Evolutionary conservation across 1,140 invertebrate genomes (phyloP).

Genomic region (Camponotus floridanus): DNA sequence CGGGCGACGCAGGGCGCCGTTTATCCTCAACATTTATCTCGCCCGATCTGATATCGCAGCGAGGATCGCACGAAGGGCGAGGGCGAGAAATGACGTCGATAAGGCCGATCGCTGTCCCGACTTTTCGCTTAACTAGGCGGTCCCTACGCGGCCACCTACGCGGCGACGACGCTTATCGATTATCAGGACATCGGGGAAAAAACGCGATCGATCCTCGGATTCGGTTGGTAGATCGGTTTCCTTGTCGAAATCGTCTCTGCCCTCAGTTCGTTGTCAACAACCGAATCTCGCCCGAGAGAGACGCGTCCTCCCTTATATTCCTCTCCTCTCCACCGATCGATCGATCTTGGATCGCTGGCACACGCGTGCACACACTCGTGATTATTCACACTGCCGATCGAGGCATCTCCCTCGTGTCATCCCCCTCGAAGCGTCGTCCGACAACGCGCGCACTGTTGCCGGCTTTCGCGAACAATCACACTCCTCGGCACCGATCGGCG

Average conservation of each 20-base stretch:
- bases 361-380: constrained; percentile 7
- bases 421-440: constrained; percentile 18
- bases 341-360: constrained; percentile 14
- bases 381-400: constrained; percentile 40
- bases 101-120: constrained; percentile 70
- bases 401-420: constrained; percentile 15
- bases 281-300: not conserved
- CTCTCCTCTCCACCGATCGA: not conserved
- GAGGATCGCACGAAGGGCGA: constrained; percentile 45
- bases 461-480: constrained; percentile 27
- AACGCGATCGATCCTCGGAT: constrained; percentile 63
- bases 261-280: constrained; percentile 69
- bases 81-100: constrained; percentile 66
- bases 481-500: constrained; percentile 37
- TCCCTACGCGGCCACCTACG: constrained; percentile 56
- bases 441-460: constrained; percentile 50
- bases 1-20: constrained; percentile 59
- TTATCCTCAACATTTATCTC: constrained; percentile 71
- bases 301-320: not conserved
- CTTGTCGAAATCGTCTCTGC: not conserved
- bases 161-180: constrained; percentile 75
- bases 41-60: constrained; percentile 26
- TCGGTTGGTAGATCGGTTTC: constrained; percentile 56
- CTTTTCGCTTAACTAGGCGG: constrained; percentile 58
- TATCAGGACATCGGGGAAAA: constrained; percentile 80